phyloP scores from a whole-genome alignment of 2,113 vertebrate species.

The Lichenostomus cassidix region DNA sequence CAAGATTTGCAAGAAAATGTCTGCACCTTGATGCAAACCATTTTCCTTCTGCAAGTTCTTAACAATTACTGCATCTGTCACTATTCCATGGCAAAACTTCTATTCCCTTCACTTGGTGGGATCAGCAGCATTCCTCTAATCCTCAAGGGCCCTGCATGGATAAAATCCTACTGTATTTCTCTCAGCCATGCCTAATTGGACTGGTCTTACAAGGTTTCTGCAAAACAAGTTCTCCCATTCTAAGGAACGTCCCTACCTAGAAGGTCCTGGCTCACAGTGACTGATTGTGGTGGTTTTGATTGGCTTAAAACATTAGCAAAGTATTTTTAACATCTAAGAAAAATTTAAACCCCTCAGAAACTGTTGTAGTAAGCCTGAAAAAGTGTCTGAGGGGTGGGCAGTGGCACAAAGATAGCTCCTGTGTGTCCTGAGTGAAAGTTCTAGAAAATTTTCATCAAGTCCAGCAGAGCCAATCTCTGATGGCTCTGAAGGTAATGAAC shows the following conservation, averaged over 20 bases:
- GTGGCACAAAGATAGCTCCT: too few relatives aligned
- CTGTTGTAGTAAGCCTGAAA: too few relatives aligned
- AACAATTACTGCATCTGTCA: background rate
- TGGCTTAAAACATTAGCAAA: too few relatives aligned
- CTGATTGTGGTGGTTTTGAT: too few relatives aligned
- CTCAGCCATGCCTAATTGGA: background rate
- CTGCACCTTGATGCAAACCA: background rate
- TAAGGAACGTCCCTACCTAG: fast-evolving
- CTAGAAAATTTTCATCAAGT: too few relatives aligned
- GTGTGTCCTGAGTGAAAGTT: too few relatives aligned
- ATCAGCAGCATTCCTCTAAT: background rate
- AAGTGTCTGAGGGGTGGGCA: too few relatives aligned
- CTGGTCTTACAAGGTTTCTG: background rate
- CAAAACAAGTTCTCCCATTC: background rate
- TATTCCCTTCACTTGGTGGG: background rate
- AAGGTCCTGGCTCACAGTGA: background rate
- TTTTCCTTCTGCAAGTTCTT: background rate
- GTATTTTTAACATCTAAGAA: too few relatives aligned
- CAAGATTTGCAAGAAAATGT: background rate
- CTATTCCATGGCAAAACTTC: background rate
- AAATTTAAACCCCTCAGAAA: too few relatives aligned
- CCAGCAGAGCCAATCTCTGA: too few relatives aligned
- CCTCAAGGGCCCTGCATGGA: background rate
- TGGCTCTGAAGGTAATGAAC: too few relatives aligned
- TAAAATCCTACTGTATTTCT: background rate